Conservation (phyloP, 2,113 vertebrate genomes). For the Hirundichthys speculiger region DNA sequence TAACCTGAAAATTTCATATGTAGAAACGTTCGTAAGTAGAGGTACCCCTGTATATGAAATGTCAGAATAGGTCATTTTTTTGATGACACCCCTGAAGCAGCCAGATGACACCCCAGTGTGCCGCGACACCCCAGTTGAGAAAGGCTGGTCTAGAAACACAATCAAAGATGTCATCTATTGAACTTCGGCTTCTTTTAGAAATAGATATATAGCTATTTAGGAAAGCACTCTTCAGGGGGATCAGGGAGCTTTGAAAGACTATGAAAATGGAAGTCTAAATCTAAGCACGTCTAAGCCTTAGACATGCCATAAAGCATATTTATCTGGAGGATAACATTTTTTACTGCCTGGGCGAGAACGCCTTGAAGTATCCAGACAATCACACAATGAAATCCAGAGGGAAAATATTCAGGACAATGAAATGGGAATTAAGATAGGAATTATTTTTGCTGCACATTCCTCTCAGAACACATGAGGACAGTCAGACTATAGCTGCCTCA, state of each 20-base stretch:
- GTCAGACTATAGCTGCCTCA: slow-evolving; percentile 43
- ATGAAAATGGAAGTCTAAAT: slow-evolving; percentile 44
- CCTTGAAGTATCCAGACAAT: slow-evolving; percentile 33
- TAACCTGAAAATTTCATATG: no score
- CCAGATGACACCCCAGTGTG: no score
- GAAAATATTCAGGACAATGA: slow-evolving; percentile 36
- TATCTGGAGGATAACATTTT: slow-evolving; percentile 41
- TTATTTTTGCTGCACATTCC: background rate
- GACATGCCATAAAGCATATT: slow-evolving; percentile 57
- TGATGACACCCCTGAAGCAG: no score
- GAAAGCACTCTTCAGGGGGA: slow-evolving; percentile 25
- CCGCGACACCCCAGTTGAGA: no score
- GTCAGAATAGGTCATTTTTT: no score
- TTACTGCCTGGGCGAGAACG: slow-evolving; percentile 49
- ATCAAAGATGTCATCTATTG: slow-evolving; percentile 42
- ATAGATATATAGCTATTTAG: slow-evolving; percentile 40
- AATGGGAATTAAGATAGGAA: slow-evolving; percentile 23
- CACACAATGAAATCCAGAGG: slow-evolving; percentile 12
- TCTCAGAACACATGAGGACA: slow-evolving; percentile 1
- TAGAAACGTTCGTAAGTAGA: no score
- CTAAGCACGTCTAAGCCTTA: slow-evolving; percentile 24
- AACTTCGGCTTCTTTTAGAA: slow-evolving; percentile 42
- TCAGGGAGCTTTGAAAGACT: slow-evolving; percentile 34
- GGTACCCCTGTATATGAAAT: no score
- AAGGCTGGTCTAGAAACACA: no score